These are phyloP conservation scores for Pyralis farinalis DNA, from an alignment of 2,888 invertebrate genomes.

Conservation along the genomic window DNA sequence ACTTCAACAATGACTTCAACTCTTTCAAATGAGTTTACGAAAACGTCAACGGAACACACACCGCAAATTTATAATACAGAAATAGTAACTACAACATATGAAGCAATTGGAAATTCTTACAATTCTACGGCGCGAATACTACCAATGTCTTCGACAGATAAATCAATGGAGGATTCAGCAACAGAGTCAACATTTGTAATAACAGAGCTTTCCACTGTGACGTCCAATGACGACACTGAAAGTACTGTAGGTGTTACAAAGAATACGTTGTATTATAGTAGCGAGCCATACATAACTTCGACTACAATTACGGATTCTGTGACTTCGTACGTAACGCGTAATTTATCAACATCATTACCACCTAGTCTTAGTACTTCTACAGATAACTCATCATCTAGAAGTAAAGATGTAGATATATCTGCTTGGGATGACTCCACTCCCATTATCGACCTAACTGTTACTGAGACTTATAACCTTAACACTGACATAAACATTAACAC, in stretches of 20 bases:
- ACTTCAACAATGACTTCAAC: constrained; percentile 2
- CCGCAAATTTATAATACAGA: not conserved
- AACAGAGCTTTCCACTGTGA: not conserved
- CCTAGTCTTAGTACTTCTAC: constrained; percentile 51
- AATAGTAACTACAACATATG: not conserved
- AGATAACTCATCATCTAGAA: constrained; percentile 62
- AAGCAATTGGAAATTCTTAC: not conserved
- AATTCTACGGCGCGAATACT: not conserved
- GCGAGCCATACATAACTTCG: not conserved
- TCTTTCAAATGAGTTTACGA: constrained; percentile 1
- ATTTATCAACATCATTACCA: constrained; percentile 20
- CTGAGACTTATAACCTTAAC: constrained; percentile 43
- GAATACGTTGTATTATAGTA: not conserved
- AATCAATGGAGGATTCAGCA: not conserved
- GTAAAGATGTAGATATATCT: constrained; percentile 66
- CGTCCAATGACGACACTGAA: not conserved
- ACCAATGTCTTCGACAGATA: not conserved
- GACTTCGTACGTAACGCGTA: constrained; percentile 17
- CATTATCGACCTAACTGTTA: constrained; percentile 58
- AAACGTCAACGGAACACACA: not conserved
- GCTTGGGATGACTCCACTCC: constrained; percentile 68
- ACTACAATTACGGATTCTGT: not conserved
- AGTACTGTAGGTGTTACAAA: not conserved
- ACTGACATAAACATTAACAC: constrained; percentile 44
- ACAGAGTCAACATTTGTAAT: not conserved